phyloP scores from a whole-genome alignment of 1,140 invertebrate species.

The Drosophila biarmipes region DNA sequence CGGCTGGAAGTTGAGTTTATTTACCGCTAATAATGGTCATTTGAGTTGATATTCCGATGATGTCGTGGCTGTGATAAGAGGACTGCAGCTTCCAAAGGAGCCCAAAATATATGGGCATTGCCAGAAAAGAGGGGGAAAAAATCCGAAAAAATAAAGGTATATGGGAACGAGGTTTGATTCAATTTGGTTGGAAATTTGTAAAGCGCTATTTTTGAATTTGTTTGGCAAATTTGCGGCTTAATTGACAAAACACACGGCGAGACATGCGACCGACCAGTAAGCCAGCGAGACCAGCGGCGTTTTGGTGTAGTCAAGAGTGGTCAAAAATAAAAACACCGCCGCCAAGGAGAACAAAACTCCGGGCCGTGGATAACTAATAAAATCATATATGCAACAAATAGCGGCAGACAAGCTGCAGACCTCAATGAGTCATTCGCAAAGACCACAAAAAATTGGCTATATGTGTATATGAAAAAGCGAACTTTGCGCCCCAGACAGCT shows the following conservation, averaged over 20 bases:
- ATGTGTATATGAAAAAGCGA: conserved; percentile 22
- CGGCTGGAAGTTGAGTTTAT: conserved; percentile 66
- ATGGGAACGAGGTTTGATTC: conserved; percentile 46
- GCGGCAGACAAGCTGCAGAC: conserved; percentile 70
- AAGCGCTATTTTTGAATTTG: conserved; percentile 79
- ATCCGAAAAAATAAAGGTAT: conserved; percentile 2
- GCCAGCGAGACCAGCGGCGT: conserved; percentile 59
- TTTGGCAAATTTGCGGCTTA: conserved; percentile 79
- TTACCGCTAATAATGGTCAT: conserved; percentile 83
- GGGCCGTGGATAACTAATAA: conserved; percentile 68
- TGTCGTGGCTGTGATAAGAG: conserved; percentile 70
- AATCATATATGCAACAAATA: conserved; percentile 82
- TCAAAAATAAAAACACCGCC: conserved; percentile 18
- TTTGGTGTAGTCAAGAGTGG: conserved; percentile 46
- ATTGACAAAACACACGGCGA: conserved; percentile 78
- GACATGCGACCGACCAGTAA: conserved; percentile 51
- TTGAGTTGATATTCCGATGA: conserved; percentile 72
- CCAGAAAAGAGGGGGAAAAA: background rate
- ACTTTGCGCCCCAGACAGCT: conserved; percentile 74
- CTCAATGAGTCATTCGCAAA: conserved; percentile 70
- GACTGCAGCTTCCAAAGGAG: conserved; percentile 21
- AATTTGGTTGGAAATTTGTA: conserved; percentile 67
- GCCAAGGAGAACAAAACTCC: conserved; percentile 44
- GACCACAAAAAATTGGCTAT: conserved; percentile 4
- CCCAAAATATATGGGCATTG: conserved; percentile 4